Base-by-base conservation (phyloP, 2,888 invertebrate species). In the Machimus rusticus region DNA sequence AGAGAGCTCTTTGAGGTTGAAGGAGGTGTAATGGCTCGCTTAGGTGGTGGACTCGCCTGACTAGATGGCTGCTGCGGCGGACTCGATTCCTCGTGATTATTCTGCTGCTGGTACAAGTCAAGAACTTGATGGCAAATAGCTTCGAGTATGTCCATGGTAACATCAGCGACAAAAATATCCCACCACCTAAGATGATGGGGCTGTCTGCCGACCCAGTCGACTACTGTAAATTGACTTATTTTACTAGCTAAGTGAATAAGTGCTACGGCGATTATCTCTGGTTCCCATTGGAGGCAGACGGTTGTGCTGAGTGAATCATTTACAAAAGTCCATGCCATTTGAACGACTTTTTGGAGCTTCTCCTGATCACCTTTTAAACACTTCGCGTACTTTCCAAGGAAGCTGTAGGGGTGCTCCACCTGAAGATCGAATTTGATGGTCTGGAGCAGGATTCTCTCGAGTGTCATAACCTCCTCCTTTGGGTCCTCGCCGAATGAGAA, bases 311-410 rank as follows among this genome's bases (percentile, higher is more conserved):
- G 94, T 94, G 97, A 97, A 93, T 99, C 99, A 93, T 99, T 99
- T 0, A 99, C 98, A 93, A 99, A 99, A 5, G 99, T 99, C 99
- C 99, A 99, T 0, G 99, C 99, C 98, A 99, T 99, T 93, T 99
- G 99, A 0, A 99, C 98, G 96, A 99, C 97, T 93, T 98, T 98
- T 91, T 98, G 97, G 84, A 98, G 93, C 92, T 98, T 98, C 16
- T 95, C 94, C 92, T 98, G 98, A 91, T 99, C 99, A 39, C 98
- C 98, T 93, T 97, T 98, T 87, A 99, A 93, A 91, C 97, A 96
- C 92, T 99, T 99, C 14, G 98, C 98, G 93, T 98, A 99, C 92
- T 97, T 98, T 34, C 99, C 93, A 88, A 99, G 93, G 91, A 97
- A 98, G 86, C 96, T 96, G 91, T 99, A 99, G 0, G 99, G 99